A percentile compares a stretch with the other conserved stretches of the same genome.
These are phyloP conservation scores for Platorchestia sp. DNA, from an alignment of 1,140 invertebrate species.

Conservation along the genomic window DNA sequence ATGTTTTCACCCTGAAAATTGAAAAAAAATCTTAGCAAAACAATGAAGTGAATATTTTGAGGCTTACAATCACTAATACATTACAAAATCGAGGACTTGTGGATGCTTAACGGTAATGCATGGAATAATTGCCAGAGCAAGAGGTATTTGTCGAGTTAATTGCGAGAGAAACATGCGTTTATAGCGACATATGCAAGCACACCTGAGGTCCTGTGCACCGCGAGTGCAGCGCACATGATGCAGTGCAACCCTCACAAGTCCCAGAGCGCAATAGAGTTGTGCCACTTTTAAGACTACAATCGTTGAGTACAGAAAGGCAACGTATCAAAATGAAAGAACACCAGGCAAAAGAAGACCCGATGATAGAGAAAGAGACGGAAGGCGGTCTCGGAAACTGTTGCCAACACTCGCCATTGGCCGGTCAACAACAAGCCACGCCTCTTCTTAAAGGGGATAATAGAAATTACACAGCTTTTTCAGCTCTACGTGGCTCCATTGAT, in stretches of 20 bases:
- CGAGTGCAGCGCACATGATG: not conserved
- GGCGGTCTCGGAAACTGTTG: slow-evolving; percentile 50
- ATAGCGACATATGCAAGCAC: not conserved
- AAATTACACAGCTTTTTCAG: slow-evolving; percentile 55
- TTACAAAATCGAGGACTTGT: not conserved
- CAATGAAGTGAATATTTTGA: no score
- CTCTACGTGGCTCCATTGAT: slow-evolving; percentile 50
- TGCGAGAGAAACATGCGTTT: not conserved
- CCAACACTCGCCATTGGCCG: slow-evolving; percentile 50
- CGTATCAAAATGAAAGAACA: slow-evolving; percentile 8
- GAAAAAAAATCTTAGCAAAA: no score
- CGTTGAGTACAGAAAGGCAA: not conserved
- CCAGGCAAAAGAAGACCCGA: not conserved
- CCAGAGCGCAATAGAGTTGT: not conserved
- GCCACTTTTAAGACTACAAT: not conserved
- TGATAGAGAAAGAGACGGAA: slow-evolving; percentile 36
- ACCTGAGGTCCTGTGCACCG: not conserved
- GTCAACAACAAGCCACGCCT: slow-evolving; percentile 51
- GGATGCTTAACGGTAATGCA: not conserved
- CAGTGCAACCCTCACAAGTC: not conserved
- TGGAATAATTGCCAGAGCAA: not conserved
- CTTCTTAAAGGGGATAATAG: slow-evolving; percentile 55
- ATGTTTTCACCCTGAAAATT: not conserved
- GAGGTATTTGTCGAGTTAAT: not conserved
- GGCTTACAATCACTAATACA: no score